phyloP scores from a whole-genome alignment of 53 echinoderm and acorn worm species.

The Holothuria scabra region DNA sequence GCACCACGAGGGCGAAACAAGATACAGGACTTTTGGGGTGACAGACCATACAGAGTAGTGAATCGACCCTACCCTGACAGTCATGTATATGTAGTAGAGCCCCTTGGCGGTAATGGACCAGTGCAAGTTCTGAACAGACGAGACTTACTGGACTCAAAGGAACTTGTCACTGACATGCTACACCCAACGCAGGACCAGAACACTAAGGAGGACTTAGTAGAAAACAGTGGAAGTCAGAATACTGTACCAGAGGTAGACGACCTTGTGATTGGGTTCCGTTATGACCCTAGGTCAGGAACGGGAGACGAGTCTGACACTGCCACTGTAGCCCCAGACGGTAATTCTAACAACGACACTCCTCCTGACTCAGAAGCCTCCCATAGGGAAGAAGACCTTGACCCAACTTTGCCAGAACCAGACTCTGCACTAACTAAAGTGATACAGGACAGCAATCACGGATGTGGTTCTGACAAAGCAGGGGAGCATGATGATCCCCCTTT shows the following conservation, averaged over 20 bases:
- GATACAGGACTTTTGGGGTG: conserved; percentile 54
- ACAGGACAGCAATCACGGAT: too few species aligned
- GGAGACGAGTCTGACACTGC: background rate
- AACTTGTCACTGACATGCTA: conserved; percentile 39
- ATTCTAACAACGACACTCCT: background rate
- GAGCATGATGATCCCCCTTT: conserved; percentile 9
- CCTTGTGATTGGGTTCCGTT: background rate
- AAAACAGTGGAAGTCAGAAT: background rate
- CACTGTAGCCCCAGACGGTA: background rate
- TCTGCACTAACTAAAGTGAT: too few species aligned
- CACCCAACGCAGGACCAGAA: conserved; percentile 8
- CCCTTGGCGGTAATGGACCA: conserved; percentile 54
- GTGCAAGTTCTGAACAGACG: conserved; percentile 57
- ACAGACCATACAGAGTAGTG: conserved; percentile 49
- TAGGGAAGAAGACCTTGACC: background rate
- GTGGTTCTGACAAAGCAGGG: conserved; percentile 65
- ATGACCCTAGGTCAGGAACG: too few species aligned
- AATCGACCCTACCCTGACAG: conserved; percentile 54
- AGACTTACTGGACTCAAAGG: conserved; percentile 59
- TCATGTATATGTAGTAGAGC: conserved; percentile 59
- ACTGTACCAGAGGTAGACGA: background rate
- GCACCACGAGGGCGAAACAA: conserved; percentile 50
- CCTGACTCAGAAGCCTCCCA: background rate
- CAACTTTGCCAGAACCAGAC: too few species aligned
- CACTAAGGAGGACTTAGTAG: background rate